Evolutionary conservation across 2,113 vertebrate species (phyloP).

Genomic region (Oxyruncus cristatus): DNA sequence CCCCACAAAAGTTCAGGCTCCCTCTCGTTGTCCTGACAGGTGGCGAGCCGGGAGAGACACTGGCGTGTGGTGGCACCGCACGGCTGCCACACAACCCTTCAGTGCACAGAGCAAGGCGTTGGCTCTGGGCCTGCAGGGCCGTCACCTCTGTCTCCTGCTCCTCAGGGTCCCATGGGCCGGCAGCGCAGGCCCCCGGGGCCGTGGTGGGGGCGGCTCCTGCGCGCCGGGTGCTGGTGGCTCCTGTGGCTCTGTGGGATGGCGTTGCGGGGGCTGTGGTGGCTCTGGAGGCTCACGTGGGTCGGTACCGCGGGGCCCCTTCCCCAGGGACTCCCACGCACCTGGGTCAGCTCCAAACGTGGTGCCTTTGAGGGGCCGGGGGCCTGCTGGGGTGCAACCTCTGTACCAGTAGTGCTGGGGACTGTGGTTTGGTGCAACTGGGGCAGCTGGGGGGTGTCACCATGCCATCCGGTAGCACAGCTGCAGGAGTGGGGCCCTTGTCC

Average conservation of each 20-base stretch:
- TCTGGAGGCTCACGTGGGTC: slow-evolving; percentile 51
- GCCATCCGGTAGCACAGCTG: accelerated
- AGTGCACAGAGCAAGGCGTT: accelerated
- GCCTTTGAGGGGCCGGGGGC: accelerated
- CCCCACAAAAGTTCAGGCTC: accelerated
- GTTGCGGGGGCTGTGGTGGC: background rate
- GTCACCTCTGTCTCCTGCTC: accelerated
- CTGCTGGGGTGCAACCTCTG: too few species aligned
- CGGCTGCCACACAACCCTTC: accelerated
- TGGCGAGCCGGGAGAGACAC: accelerated
- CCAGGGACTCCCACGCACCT: accelerated
- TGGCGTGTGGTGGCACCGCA: accelerated
- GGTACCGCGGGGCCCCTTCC: accelerated
- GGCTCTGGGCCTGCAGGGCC: accelerated
- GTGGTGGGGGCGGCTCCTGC: background rate
- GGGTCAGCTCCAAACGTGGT: accelerated
- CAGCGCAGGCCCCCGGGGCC: accelerated
- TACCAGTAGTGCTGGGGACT: background rate
- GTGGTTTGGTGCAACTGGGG: accelerated
- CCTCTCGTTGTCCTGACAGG: background rate
- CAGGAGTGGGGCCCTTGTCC: accelerated
- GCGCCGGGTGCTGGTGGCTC: background rate
- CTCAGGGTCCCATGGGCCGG: background rate
- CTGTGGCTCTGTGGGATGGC: background rate
- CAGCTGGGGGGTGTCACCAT: too few species aligned